Evolutionary conservation across 2,797 vertebrate genomes (phyloP).

Genomic region (Jordanella pulchra): DNA sequence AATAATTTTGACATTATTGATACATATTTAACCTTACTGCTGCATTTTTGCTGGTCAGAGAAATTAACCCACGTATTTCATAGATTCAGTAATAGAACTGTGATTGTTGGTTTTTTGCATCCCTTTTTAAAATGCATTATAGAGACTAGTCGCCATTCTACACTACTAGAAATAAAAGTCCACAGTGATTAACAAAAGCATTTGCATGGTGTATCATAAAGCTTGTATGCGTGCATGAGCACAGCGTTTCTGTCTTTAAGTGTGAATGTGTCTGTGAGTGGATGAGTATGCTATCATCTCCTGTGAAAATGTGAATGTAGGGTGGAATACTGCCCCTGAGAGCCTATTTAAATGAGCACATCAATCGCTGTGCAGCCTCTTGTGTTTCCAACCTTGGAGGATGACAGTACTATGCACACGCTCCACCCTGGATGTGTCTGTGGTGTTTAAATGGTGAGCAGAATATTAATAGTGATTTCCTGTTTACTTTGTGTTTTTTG

Average conservation of each 20-base stretch:
- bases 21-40: not conserved
- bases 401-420: constrained; percentile 62
- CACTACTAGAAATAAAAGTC: constrained; percentile 61
- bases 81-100: constrained; percentile 25
- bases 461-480: constrained; percentile 68
- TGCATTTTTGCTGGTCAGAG: constrained; percentile 50
- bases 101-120: constrained; percentile 40
- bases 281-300: constrained; percentile 55
- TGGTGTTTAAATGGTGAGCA: constrained; percentile 63
- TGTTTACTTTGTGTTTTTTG: constrained; percentile 58
- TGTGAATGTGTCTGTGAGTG: constrained; percentile 37
- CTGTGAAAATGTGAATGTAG: constrained; percentile 57
- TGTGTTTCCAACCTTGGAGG: constrained; percentile 62
- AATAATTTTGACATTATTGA: not conserved
- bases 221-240: constrained; percentile 1
- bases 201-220: constrained; percentile 40
- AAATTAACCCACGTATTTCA: constrained; percentile 36
- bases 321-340: constrained; percentile 64
- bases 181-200: constrained; percentile 44
- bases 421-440: constrained; percentile 66
- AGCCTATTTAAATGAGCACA: constrained; percentile 77
- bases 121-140: constrained; percentile 60
- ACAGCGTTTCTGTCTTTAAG: constrained; percentile 33
- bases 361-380: constrained; percentile 64
- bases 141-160: constrained; percentile 54